Evolutionary conservation across 1,140 invertebrate genomes (phyloP).

Genomic region (Philopotamus ludificatus): DNA sequence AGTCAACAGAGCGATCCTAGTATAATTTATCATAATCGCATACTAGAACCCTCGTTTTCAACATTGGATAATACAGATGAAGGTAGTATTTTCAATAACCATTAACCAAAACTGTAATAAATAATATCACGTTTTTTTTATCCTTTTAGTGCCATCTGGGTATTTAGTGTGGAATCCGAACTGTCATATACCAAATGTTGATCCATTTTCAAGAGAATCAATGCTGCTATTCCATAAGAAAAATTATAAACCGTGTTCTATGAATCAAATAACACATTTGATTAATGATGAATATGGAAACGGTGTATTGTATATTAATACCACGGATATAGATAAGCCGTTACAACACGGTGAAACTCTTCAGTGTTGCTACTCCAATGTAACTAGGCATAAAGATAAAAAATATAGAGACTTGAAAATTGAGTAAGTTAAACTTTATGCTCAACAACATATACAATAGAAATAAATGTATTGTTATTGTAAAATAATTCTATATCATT

Average conservation of each 20-base stretch:
- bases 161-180: constrained; percentile 67
- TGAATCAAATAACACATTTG: constrained; percentile 53
- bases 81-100: no score
- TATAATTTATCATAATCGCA: no score
- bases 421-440: constrained; percentile 49
- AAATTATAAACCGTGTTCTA: constrained; percentile 60
- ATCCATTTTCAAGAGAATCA: constrained; percentile 68
- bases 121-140: not conserved
- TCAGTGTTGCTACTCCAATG: constrained; percentile 57
- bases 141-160: constrained; percentile 48
- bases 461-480: not conserved
- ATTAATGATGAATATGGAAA: constrained; percentile 43
- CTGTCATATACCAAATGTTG: constrained; percentile 67
- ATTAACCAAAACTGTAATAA: not conserved
- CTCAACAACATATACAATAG: not conserved
- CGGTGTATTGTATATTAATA: constrained; percentile 30
- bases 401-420: constrained; percentile 50
- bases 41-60: no score
- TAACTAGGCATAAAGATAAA: constrained; percentile 46
- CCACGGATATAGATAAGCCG: constrained; percentile 19
- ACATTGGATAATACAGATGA: not conserved
- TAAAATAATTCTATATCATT: not conserved
- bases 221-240: constrained; percentile 58
- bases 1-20: no score
- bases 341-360: constrained; percentile 14